Evolutionary conservation across 1,140 invertebrate species (phyloP), one percentile per base, ranked within the genome.

Genomic region (Drosophila baimaii): DNA sequence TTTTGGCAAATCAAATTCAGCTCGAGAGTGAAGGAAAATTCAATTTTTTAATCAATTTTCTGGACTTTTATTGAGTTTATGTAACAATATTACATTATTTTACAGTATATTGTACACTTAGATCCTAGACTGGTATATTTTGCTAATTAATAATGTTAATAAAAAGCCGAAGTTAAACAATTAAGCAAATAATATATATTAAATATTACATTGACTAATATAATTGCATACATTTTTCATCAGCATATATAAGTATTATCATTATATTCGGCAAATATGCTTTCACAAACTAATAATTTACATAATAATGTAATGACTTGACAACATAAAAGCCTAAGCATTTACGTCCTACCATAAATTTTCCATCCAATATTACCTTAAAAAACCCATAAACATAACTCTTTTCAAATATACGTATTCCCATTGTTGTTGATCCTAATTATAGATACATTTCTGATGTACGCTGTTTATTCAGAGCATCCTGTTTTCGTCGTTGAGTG

Each of bases 401-500:
- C 41, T 31, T 8, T 21, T 21, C 6, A 12, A 25, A 25, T 15
- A 13, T 17, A 29, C n/a, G n/a, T 59, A 27, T 27, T 51, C 12
- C 5, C n/a, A 10, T 25, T 51, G 15, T 61, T 54, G 27, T 61
- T 33, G 57, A 61, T 52, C 44, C 15, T 61, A 52, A 61, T 61
- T 61, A 52, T 25, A 61, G 29, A 55, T 61, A 61, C 31, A 15
- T 54, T 21, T 15, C 1, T 13, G 13, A 47, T 17, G 1, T 12
- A n/a, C 5, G 23, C 5, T 33, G 27, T 66, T 68, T 68, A 25
- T 19, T 27, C 15, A n/a, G 23, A 29, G 41, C 19, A 25, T 39
- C 33, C n/a, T 21, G 15, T 19, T 46, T 25, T 21, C 6, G 8
- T 49, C 19, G 12, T 27, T 21, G 21, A 33, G 13, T 37, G 33